phyloP scores from a whole-genome alignment of 2,888 invertebrate genomes.

The Thereva unica region DNA sequence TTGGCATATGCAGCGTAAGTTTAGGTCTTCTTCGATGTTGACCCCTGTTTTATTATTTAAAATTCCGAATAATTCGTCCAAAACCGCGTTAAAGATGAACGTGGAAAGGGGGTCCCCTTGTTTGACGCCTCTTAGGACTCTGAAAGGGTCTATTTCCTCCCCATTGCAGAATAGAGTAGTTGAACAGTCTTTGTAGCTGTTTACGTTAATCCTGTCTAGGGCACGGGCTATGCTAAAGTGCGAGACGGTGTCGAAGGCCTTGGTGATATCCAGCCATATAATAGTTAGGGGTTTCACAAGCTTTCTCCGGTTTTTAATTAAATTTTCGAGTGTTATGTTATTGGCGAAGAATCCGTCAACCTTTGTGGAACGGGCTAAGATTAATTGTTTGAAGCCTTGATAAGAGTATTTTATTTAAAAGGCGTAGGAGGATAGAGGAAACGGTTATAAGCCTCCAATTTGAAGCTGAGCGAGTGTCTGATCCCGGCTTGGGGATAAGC shows the following conservation, averaged over 20 bases:
- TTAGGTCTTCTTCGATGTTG: not conserved
- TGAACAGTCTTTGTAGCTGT: not conserved
- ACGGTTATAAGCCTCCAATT: constrained; percentile 45
- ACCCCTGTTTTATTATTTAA: not conserved
- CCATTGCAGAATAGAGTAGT: not conserved
- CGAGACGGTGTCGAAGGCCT: constrained; percentile 18
- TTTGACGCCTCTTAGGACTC: not conserved
- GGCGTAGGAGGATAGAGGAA: not conserved
- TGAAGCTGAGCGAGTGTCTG: no score
- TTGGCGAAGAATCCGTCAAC: constrained; percentile 12
- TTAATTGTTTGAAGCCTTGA: not conserved
- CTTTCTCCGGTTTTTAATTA: not conserved
- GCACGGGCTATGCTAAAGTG: constrained; percentile 5
- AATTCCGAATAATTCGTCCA: constrained; percentile 1
- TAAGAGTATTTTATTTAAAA: constrained; percentile 4
- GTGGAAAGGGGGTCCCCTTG: constrained; percentile 26
- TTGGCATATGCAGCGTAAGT: not conserved
- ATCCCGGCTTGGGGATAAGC: constrained; percentile 38
- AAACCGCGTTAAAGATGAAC: not conserved
- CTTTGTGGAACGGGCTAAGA: constrained; percentile 39
- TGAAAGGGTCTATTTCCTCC: not conserved
- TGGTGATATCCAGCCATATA: constrained; percentile 5
- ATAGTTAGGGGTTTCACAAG: not conserved
- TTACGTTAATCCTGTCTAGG: not conserved
- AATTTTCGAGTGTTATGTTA: not conserved